A percentile compares a stretch with the other conserved stretches of the same genome.
These are phyloP conservation scores for Drosophila atroscutellata DNA, from an alignment of 2,888 invertebrate species.

Conservation along the genomic window DNA sequence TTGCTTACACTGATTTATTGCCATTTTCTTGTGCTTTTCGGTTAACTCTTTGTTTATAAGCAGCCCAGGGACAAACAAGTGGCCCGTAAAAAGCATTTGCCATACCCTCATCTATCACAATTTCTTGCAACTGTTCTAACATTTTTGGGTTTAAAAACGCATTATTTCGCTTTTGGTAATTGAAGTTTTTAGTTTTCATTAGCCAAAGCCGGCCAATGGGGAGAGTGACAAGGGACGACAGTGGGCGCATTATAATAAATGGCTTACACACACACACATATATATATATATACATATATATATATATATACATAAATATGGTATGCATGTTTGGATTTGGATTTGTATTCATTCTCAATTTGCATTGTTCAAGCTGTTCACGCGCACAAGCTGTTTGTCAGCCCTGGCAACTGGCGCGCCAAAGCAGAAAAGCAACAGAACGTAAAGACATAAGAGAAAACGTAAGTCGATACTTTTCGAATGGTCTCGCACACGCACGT, in stretches of 20 bases:
- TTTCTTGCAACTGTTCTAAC: slow-evolving; percentile 64
- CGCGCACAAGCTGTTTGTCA: slow-evolving; percentile 5
- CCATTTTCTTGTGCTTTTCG: slow-evolving; percentile 73
- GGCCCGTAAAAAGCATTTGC: slow-evolving; percentile 73
- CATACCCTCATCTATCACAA: slow-evolving; percentile 82
- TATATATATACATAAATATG: neutral
- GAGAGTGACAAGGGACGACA: slow-evolving; percentile 57
- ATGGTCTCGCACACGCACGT: slow-evolving; percentile 20
- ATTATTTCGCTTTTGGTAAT: slow-evolving; percentile 71
- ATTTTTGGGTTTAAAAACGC: slow-evolving; percentile 79
- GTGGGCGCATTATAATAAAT: slow-evolving; percentile 47
- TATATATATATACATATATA: neutral
- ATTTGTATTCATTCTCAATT: slow-evolving; percentile 9
- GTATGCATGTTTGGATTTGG: neutral
- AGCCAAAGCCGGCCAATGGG: slow-evolving; percentile 42
- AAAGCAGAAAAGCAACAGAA: neutral
- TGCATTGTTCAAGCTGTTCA: slow-evolving; percentile 20
- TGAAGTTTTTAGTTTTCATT: slow-evolving; percentile 83
- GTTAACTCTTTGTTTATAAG: slow-evolving; percentile 77
- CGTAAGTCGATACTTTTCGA: slow-evolving; percentile 61
- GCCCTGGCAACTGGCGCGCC: slow-evolving; percentile 16
- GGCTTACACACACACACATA: slow-evolving; percentile 15
- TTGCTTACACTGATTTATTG: slow-evolving; percentile 83
- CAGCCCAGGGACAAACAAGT: slow-evolving; percentile 70
- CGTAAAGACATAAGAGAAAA: slow-evolving; percentile 12